phyloP scores from a whole-genome alignment of 2,888 invertebrate species.

The Crocallis elinguaria region DNA sequence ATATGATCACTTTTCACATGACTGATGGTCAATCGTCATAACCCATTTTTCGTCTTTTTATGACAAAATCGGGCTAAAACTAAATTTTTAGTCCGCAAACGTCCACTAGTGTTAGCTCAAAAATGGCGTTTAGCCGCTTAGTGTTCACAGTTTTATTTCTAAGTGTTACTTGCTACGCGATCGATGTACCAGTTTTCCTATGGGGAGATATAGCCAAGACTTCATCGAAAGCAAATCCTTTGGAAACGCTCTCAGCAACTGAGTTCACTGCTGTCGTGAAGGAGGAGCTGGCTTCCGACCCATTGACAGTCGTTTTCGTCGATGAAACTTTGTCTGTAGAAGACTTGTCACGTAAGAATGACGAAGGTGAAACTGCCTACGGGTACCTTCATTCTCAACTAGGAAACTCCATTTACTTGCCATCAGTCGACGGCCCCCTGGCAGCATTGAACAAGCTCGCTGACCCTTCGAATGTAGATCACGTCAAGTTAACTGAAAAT shows the following conservation, averaged over 20 bases:
- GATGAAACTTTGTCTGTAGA: slow-evolving; percentile 84
- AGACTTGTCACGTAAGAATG: slow-evolving; percentile 82
- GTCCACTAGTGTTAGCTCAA: slow-evolving; percentile 64
- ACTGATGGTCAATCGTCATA: slow-evolving; percentile 72
- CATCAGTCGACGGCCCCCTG: slow-evolving; percentile 86
- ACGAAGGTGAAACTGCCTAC: slow-evolving; percentile 64
- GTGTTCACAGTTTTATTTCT: slow-evolving; percentile 71
- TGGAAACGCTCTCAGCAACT: slow-evolving; percentile 52
- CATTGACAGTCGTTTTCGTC: slow-evolving; percentile 79
- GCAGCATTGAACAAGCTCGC: slow-evolving; percentile 81
- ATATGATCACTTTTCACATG: slow-evolving; percentile 84
- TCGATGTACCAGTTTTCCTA: slow-evolving; percentile 84
- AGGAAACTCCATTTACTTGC: slow-evolving; percentile 79
- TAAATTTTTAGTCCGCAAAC: slow-evolving; percentile 64
- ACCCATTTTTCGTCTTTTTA: slow-evolving; percentile 69
- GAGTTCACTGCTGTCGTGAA: slow-evolving; percentile 68
- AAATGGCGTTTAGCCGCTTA: slow-evolving; percentile 78
- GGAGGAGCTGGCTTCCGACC: slow-evolving; percentile 62
- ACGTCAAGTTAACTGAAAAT: slow-evolving; percentile 67
- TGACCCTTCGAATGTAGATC: slow-evolving; percentile 62
- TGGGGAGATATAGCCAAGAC: slow-evolving; percentile 78
- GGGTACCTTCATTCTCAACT: slow-evolving; percentile 68
- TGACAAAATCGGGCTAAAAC: slow-evolving; percentile 65
- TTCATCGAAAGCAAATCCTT: slow-evolving; percentile 57
- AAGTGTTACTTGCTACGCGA: slow-evolving; percentile 65